These are phyloP conservation scores for Steromphala cineraria DNA, from an alignment of 2,888 invertebrate genomes.

Conservation along the genomic window DNA sequence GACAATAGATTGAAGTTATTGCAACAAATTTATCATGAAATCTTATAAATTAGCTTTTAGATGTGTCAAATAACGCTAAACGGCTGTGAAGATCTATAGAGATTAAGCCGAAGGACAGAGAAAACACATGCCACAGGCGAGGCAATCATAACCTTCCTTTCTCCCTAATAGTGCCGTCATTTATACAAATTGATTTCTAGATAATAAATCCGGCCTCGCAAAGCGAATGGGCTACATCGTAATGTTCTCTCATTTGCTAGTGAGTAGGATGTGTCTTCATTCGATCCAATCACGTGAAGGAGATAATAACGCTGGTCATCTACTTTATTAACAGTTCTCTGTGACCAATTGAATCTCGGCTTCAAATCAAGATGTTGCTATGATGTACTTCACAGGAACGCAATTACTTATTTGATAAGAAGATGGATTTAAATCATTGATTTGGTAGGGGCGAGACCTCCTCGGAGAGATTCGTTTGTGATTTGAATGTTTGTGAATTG, in stretches of 20 bases:
- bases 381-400: too few species aligned
- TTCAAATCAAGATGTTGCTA: too few species aligned
- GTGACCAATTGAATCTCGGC: too few species aligned
- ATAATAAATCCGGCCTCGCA: background rate
- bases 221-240: background rate
- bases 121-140: background rate
- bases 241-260: background rate
- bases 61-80: background rate
- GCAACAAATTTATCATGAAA: conserved; percentile 1
- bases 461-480: too few species aligned
- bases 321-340: too few species aligned
- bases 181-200: background rate
- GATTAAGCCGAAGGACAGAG: background rate
- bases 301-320: too few species aligned
- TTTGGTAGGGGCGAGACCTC: too few species aligned
- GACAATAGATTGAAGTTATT: background rate
- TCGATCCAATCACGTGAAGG: too few species aligned
- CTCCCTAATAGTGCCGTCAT: background rate
- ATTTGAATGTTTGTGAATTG: too few species aligned
- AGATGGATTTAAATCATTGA: too few species aligned
- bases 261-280: too few species aligned
- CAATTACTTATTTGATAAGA: too few species aligned
- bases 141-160: background rate
- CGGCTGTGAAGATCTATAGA: background rate
- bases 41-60: background rate